Percentiles rank a stretch among this genome's conserved stretches.
These are phyloP conservation scores for Falco naumanni DNA, from an alignment of 2,797 vertebrate species.

Conservation along the genomic window DNA sequence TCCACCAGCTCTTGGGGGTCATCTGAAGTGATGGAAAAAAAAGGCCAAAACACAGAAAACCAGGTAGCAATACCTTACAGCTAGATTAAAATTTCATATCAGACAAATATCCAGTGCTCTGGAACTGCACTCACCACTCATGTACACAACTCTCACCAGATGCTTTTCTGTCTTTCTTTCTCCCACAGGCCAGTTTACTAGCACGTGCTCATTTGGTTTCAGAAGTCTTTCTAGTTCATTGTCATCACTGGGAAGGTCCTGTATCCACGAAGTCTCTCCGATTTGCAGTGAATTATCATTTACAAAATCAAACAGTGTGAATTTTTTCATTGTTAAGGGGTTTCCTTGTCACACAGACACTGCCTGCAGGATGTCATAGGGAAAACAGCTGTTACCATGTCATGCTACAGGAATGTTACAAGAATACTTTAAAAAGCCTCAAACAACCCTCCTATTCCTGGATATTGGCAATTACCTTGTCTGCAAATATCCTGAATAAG, in stretches of 20 bases:
- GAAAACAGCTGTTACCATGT: neutral
- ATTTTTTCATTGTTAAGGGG: conserved; percentile 42
- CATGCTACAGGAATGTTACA: neutral
- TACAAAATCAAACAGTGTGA: conserved; percentile 62
- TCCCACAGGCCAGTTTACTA: conserved; percentile 47
- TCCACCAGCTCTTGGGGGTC: conserved; percentile 62
- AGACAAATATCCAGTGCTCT: neutral
- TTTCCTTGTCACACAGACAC: conserved; percentile 16
- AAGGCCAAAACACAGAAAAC: conserved; percentile 21
- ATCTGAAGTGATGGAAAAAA: conserved; percentile 39
- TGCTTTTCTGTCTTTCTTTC: conserved; percentile 48
- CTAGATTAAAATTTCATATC: neutral
- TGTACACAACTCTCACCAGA: conserved; percentile 49
- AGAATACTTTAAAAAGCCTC: neutral
- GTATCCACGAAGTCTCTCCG: conserved; percentile 61
- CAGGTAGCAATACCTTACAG: neutral
- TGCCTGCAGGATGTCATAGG: neutral
- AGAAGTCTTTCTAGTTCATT: conserved; percentile 38
- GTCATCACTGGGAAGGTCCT: conserved; percentile 13
- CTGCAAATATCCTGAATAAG: neutral
- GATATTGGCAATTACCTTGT: neutral
- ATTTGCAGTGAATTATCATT: conserved; percentile 65
- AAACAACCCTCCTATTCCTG: neutral
- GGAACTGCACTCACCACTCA: conserved; percentile 33
- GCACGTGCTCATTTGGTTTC: conserved; percentile 29